phyloP scores from a whole-genome alignment of 2,888 invertebrate genomes.

The Xestia c-nigrum region DNA sequence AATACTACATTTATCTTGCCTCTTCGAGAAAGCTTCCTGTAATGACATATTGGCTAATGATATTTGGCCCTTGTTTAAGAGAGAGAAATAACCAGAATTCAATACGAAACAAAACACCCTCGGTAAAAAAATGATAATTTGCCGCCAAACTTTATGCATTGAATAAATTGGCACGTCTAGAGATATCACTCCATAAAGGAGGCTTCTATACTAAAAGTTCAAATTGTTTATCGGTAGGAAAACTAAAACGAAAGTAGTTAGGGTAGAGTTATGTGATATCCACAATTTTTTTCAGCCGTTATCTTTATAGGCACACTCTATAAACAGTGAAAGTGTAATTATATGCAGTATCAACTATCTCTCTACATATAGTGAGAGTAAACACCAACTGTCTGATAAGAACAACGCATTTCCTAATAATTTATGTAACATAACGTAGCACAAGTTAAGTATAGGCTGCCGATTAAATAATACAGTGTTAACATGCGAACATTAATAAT shows the following conservation, averaged over 20 bases:
- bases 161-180: background rate
- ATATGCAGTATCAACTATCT: constrained; percentile 9
- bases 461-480: constrained; percentile 20
- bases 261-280: background rate
- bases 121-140: background rate
- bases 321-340: constrained; percentile 26
- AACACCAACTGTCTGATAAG: constrained; percentile 38
- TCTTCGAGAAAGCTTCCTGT: too few relatives aligned
- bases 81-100: background rate
- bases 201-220: background rate
- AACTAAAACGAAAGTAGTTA: background rate
- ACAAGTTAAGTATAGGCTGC: background rate
- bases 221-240: background rate
- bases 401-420: constrained; percentile 21
- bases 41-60: background rate
- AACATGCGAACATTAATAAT: background rate
- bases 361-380: constrained; percentile 7
- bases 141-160: background rate
- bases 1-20: background rate
- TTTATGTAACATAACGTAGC: constrained; percentile 26
- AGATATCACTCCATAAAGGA: background rate
- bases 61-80: background rate
- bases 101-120: background rate
- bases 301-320: background rate
- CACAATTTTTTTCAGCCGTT: background rate